phyloP scores from a whole-genome alignment of 2,797 vertebrate species.

The Gobionotothen gibberifrons region DNA sequence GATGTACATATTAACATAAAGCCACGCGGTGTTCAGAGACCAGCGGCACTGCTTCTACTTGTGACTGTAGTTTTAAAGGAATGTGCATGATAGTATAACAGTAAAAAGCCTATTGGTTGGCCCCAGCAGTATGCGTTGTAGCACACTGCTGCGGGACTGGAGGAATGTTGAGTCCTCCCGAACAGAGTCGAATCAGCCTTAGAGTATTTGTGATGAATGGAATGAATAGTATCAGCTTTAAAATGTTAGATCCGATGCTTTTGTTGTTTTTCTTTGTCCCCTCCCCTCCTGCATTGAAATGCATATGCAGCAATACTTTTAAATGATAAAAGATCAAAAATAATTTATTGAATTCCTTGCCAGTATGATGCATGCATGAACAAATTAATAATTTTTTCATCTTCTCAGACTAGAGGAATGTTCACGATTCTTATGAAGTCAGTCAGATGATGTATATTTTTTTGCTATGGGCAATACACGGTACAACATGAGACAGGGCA shows the following conservation, averaged over 20 bases:
- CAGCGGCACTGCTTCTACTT: constrained; percentile 56
- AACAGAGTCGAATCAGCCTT: constrained; percentile 64
- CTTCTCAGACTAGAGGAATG: not conserved
- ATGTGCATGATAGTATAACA: constrained; percentile 54
- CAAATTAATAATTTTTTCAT: constrained; percentile 13
- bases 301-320: constrained; percentile 49
- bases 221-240: constrained; percentile 68
- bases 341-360: constrained; percentile 38
- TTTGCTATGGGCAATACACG: constrained; percentile 12
- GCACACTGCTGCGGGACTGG: constrained; percentile 66
- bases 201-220: constrained; percentile 64
- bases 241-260: constrained; percentile 57
- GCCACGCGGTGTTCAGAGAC: constrained; percentile 53
- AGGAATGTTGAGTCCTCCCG: constrained; percentile 62
- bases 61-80: constrained; percentile 51
- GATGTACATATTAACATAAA: constrained; percentile 58
- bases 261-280: constrained; percentile 26
- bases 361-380: constrained; percentile 39
- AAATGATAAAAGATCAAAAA: constrained; percentile 36
- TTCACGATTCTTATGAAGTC: constrained; percentile 5
- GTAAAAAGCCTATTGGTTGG: constrained; percentile 40
- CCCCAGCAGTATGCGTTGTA: constrained; percentile 77
- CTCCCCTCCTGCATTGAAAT: constrained; percentile 39
- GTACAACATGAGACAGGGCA: constrained; percentile 1
- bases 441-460: not conserved